Evolutionary conservation across 2,888 invertebrate genomes (phyloP).

Genomic region (Isotomurus palustris): DNA sequence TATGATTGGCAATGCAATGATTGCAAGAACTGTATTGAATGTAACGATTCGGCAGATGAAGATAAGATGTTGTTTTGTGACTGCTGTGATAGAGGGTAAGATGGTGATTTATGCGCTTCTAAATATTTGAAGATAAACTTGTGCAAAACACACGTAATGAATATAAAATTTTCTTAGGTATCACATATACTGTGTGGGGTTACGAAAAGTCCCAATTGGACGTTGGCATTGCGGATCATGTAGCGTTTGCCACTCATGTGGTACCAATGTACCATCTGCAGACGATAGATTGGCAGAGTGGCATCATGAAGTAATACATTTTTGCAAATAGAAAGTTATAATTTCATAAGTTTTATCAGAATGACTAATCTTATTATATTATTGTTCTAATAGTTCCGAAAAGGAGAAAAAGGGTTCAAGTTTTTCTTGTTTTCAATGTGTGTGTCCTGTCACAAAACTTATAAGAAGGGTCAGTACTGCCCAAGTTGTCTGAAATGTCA

Average conservation of each 20-base stretch:
- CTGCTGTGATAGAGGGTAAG: conserved; percentile 79
- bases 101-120: too few species aligned
- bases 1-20: conserved; percentile 93
- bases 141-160: background rate
- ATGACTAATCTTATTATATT: conserved; percentile 31
- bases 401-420: conserved; percentile 53
- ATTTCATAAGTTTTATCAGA: conserved; percentile 7
- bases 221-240: conserved; percentile 86
- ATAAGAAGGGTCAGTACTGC: conserved; percentile 69
- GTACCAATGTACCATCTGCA: conserved; percentile 53
- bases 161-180: conserved; percentile 53
- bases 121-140: background rate
- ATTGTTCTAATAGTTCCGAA: conserved; percentile 54
- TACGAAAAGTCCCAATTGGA: conserved; percentile 73
- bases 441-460: conserved; percentile 62
- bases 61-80: conserved; percentile 93
- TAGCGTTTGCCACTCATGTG: conserved; percentile 60
- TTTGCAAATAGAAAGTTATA: background rate
- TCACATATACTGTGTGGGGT: conserved; percentile 85
- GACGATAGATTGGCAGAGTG: conserved; percentile 50
- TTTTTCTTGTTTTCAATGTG: conserved; percentile 59
- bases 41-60: conserved; percentile 74
- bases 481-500: conserved; percentile 66
- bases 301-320: conserved; percentile 54
- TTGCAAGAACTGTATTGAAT: conserved; percentile 84